A percentile compares a stretch with the other conserved stretches of the same genome.
Conservation (phyloP, 1,140 invertebrate genomes). For the Harpegnathos saltator region DNA sequence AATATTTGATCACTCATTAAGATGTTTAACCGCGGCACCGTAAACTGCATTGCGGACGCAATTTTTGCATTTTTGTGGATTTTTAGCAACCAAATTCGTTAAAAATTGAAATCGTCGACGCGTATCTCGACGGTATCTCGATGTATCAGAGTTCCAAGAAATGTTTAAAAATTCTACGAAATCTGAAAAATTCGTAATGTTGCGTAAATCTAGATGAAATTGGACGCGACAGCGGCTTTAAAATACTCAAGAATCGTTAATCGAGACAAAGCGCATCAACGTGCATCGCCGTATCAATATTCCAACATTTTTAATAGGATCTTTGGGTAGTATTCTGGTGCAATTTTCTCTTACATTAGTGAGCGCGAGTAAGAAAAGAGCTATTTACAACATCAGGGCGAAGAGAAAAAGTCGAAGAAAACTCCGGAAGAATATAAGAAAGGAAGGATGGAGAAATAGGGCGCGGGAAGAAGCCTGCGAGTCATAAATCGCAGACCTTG, state of each 20-base stretch:
- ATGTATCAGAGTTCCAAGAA: too few species aligned
- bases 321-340: constrained; percentile 36
- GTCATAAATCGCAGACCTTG: constrained; percentile 83
- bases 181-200: too few species aligned
- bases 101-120: too few species aligned
- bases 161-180: too few species aligned
- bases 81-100: too few species aligned
- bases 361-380: constrained; percentile 24
- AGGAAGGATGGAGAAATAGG: constrained; percentile 68
- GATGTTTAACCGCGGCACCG: constrained; percentile 16
- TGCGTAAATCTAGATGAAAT: too few species aligned
- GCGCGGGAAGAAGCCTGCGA: constrained; percentile 77
- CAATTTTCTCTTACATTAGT: constrained; percentile 52
- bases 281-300: constrained; percentile 34
- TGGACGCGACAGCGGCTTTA: constrained; percentile 1
- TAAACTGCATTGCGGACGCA: constrained; percentile 14
- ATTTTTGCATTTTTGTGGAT: not conserved
- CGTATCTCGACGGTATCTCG: too few species aligned
- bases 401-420: constrained; percentile 53
- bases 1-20: not conserved
- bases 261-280: constrained; percentile 13
- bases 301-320: constrained; percentile 24
- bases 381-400: constrained; percentile 48
- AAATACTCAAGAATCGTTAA: constrained; percentile 15
- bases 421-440: constrained; percentile 61